A percentile compares a stretch with the other conserved stretches of the same genome.
Evolutionary conservation across 1,140 invertebrate genomes (phyloP).

Genomic region (Coenobita brevimanus): DNA sequence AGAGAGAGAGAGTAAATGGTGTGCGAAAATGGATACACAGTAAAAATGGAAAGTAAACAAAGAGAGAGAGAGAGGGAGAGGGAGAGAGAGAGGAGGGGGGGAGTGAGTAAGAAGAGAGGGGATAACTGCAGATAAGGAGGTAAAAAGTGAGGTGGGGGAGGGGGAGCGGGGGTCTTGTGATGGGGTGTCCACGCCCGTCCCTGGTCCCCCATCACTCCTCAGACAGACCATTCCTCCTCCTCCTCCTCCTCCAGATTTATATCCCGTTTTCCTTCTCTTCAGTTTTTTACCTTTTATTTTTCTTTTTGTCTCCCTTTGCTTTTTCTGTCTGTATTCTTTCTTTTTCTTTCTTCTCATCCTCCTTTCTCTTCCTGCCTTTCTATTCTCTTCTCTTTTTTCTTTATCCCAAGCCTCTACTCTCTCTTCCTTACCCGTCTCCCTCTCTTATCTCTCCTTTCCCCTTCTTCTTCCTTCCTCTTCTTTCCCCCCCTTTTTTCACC

Average conservation of each 20-base stretch:
- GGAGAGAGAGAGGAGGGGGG: too few relatives aligned
- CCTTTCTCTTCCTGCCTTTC: neutral
- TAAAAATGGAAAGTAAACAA: neutral
- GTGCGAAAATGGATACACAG: too few relatives aligned
- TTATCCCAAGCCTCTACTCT: neutral
- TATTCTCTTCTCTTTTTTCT: neutral
- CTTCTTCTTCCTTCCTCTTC: neutral
- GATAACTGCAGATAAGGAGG: too few relatives aligned
- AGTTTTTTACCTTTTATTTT: too few relatives aligned
- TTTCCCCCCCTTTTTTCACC: neutral
- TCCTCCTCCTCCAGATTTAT: neutral
- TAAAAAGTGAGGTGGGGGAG: too few relatives aligned
- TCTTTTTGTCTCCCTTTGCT: too few relatives aligned
- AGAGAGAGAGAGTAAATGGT: neutral
- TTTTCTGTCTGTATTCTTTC: too few relatives aligned
- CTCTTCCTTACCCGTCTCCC: too few relatives aligned
- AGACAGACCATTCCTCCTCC: neutral
- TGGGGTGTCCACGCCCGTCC: conserved; percentile 39
- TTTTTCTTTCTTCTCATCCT: neutral
- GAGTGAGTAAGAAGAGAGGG: too few relatives aligned
- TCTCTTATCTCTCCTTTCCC: too few relatives aligned
- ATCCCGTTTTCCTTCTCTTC: neutral
- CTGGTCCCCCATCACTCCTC: conserved; percentile 22
- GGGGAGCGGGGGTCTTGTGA: too few relatives aligned
- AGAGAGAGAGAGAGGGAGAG: neutral